A percentile compares a stretch with the other conserved stretches of the same genome.
phyloP scores from a whole-genome alignment of 2,888 invertebrate genomes.

The Tryphoninae sp. region DNA sequence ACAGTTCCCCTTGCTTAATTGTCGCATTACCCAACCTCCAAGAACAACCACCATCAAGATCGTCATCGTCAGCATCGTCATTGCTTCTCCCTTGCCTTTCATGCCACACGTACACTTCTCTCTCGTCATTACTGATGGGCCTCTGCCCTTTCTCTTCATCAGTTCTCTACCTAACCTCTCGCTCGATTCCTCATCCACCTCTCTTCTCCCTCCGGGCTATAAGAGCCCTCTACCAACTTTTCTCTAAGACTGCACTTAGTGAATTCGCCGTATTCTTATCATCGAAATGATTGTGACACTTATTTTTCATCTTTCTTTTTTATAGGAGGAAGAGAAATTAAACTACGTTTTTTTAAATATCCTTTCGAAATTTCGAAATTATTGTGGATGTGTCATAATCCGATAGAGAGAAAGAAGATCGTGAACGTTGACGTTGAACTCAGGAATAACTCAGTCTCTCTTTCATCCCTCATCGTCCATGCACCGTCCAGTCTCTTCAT shows the following conservation, averaged over 20 bases:
- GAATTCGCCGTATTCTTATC: slow-evolving; percentile 74
- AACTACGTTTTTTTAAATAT: no score
- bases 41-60: slow-evolving; percentile 37
- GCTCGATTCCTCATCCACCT: slow-evolving; percentile 30
- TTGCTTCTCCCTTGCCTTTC: slow-evolving; percentile 48
- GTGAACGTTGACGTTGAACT: slow-evolving; percentile 34
- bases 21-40: slow-evolving; percentile 65
- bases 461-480: slow-evolving; percentile 36
- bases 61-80: slow-evolving; percentile 44
- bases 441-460: slow-evolving; percentile 25
- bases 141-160: slow-evolving; percentile 69
- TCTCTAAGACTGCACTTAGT: slow-evolving; percentile 75
- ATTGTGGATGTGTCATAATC: neutral
- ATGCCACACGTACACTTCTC: slow-evolving; percentile 58
- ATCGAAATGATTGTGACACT: slow-evolving; percentile 65
- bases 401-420: neutral
- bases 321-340: no score
- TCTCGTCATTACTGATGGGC: slow-evolving; percentile 63
- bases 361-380: no score
- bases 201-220: slow-evolving; percentile 69
- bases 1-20: slow-evolving; percentile 61
- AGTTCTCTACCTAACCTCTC: slow-evolving; percentile 57
- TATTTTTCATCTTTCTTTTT: neutral
- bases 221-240: slow-evolving; percentile 63
- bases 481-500: slow-evolving; percentile 22